Conservation (phyloP, 2,888 invertebrate species). For the Monoplex corrugatus region DNA sequence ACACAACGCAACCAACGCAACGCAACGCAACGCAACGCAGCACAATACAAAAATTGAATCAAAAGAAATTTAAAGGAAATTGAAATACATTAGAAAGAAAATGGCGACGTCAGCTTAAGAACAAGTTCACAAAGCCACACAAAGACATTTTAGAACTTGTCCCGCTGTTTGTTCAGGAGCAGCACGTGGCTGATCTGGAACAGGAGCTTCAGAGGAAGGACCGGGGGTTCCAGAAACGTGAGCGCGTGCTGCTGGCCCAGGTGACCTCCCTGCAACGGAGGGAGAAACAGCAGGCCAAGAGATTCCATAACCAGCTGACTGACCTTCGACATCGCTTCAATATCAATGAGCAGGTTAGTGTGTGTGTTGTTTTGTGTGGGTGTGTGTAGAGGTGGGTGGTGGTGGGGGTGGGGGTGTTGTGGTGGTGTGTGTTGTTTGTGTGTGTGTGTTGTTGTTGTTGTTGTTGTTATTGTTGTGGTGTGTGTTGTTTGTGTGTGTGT, state of each 20-base stretch:
- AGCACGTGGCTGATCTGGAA: constrained; percentile 61
- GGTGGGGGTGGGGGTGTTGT: neutral
- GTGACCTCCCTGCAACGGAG: constrained; percentile 66
- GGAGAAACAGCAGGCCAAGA: constrained; percentile 64
- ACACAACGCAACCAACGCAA: no score
- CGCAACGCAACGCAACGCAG: no score
- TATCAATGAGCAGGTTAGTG: constrained; percentile 37
- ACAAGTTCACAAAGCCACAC: no score
- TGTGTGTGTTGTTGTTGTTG: neutral
- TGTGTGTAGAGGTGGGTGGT: neutral
- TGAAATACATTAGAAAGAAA: no score
- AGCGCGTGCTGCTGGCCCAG: constrained; percentile 66
- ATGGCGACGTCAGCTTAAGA: no score
- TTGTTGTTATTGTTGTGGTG: neutral
- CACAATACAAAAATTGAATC: no score
- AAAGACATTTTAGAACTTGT: no score
- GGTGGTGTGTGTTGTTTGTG: neutral
- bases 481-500: neutral
- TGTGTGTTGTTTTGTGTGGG: neutral
- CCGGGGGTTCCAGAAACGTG: constrained; percentile 61
- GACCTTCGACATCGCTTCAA: constrained; percentile 52
- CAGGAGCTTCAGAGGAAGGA: constrained; percentile 61
- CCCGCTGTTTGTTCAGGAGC: constrained; percentile 58
- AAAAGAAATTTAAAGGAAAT: no score
- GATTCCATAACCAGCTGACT: constrained; percentile 64